Evolutionary conservation across 2,797 vertebrate genomes (phyloP), one percentile per base, ranked within the genome.

Genomic region (Centroberyx gerrardi): DNA sequence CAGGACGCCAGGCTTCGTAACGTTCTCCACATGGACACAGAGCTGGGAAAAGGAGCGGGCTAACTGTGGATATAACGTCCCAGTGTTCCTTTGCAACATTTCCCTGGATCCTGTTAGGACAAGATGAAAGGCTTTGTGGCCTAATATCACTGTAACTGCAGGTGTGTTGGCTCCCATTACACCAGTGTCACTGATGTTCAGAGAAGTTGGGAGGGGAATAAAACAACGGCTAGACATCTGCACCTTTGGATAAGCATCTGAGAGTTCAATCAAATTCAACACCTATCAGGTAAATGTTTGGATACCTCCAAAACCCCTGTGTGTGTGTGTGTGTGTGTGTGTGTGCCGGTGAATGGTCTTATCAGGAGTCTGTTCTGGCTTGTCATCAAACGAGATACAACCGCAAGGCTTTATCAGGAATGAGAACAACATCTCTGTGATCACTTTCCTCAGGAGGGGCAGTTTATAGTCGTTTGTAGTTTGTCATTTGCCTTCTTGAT

Each of bases 211-310:
- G 51, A n/a, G 22, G 40, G 49, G 59, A 62, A 73, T 75, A 90
- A 91, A 88, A 72, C 84, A 86, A 40, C 84, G 0, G 74, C 60
- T 90, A 91, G 91, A 93, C 90, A 95, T 90, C 93, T 93, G 94
- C 84, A 87, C 77, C 40, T 89, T 93, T 94, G 92, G 81, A 95
- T 88, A 93, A 89, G 81, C 80, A 75, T 94, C 82, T 93, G 88
- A 94, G 92, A 83, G 82, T 79, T 90, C 65, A 90, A 90, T 92
- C 90, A 89, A 89, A 91, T 93, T 92, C 94, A 95, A 92, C 90
- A 92, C 71, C 74, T 90, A 80, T 84, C 91, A 76, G 81, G 62
- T 83, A 85, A 91, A 92, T 86, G 88, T 91, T 93, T 91, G 79
- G 83, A 87, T 88, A 88, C 88, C 87, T 84, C 78, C 74, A 33